phyloP scores from a whole-genome alignment of 2,113 vertebrate genomes.

The Odocoileus virginianus region DNA sequence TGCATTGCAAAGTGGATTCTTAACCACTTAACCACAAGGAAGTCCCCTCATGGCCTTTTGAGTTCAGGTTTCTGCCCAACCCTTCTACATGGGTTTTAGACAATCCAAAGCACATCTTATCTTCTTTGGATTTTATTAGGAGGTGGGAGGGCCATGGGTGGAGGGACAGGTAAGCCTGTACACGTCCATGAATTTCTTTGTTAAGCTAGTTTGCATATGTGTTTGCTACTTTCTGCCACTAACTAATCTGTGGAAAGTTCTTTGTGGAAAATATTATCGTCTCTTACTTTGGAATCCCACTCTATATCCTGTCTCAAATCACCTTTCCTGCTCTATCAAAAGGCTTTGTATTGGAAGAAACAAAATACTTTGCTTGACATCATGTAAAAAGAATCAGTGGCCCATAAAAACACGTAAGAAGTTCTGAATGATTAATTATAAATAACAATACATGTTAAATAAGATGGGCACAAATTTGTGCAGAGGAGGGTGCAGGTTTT shows the following conservation, averaged over 20 bases:
- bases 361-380: not conserved
- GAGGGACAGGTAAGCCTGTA: not conserved
- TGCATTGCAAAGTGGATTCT: not conserved
- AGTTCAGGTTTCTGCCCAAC: not conserved
- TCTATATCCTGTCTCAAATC: not conserved
- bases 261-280: not conserved
- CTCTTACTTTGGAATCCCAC: not conserved
- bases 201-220: not conserved
- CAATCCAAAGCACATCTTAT: not conserved
- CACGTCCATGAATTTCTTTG: not conserved
- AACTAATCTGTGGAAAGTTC: not conserved
- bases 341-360: not conserved
- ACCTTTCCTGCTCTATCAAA: not conserved
- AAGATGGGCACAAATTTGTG: not conserved
- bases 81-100: not conserved
- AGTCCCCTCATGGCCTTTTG: not conserved
- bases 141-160: not conserved
- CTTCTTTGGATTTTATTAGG: not conserved
- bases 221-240: not conserved
- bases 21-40: not conserved
- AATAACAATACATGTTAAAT: not conserved
- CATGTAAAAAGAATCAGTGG: not conserved
- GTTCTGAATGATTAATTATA: not conserved
- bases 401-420: not conserved
- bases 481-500: not conserved